Evolutionary conservation across 1,140 invertebrate genomes (phyloP), one percentile per base, ranked within the genome.

Genomic region (Gryllus bimaculatus): DNA sequence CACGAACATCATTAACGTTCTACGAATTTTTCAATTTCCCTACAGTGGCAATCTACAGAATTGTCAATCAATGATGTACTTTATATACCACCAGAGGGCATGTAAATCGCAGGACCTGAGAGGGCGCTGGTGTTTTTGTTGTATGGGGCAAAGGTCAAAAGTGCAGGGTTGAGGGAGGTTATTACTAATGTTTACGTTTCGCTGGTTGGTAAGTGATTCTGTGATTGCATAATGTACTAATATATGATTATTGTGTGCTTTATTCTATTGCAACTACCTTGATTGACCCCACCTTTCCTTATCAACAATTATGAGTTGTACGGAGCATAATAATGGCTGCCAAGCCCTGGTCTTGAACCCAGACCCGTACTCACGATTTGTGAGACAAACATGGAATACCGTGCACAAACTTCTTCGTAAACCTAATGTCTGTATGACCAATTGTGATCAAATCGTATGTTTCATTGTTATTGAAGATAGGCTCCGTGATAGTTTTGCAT

Each of bases 101-200:
- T 20, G 48, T 48, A 48, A 8, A 77, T 48, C 76, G 48, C 47
- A 77, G 26, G 48, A 77, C 48, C 47, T 21, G 48, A 77, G 47
- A 77, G 47, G 78, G 78, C 78, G 78, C 78, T 78, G 78, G n/a
- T 73, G 78, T 78, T 78, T 78, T 78, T 78, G 78, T 78, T 78
- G 78, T 78, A 48, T 78, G 78, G 78, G 78, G 76, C 76, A 77
- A 77, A 77, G 76, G 78, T 78, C 78, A 74, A 78, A 66, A 78
- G 78, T 66, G 78, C 66, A 78, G 66, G 78, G 78, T 78, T 78
- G 78, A 78, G 54, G 78, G 78, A 78, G 78, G 78, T 78, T 78
- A 78, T 78, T 49, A 47, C 39, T 77, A 77, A 77, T 77, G 76
- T 77, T 77, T 77, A 77, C 76, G n/a, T 77, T 77, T 49, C 47